Conservation (phyloP, 2,888 invertebrate genomes). For the Drosophila incognita region DNA sequence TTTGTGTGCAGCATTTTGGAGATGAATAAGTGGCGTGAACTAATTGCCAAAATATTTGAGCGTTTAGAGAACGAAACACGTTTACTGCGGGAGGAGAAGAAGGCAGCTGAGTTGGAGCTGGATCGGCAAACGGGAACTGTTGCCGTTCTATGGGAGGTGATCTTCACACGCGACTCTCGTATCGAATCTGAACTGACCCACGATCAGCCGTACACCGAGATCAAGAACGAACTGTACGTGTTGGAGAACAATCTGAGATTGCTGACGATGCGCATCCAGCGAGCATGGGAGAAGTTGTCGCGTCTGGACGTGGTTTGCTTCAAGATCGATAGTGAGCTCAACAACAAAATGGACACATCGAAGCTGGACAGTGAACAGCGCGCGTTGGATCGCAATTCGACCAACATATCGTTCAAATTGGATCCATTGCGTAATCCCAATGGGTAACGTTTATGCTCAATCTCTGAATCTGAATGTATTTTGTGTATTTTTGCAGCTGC, state of each 20-base stretch:
- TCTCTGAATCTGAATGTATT: background rate
- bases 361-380: slow-evolving; percentile 91
- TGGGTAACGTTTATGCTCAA: slow-evolving; percentile 84
- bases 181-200: slow-evolving; percentile 90
- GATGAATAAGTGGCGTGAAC: slow-evolving; percentile 87
- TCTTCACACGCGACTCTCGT: slow-evolving; percentile 91
- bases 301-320: slow-evolving; percentile 85
- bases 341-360: slow-evolving; percentile 92
- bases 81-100: slow-evolving; percentile 89
- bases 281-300: slow-evolving; percentile 88
- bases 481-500: slow-evolving; percentile 82
- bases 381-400: slow-evolving; percentile 90
- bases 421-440: slow-evolving; percentile 91
- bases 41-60: slow-evolving; percentile 86
- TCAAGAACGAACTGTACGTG: slow-evolving; percentile 91
- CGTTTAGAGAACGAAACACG: slow-evolving; percentile 89
- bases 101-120: slow-evolving; percentile 90
- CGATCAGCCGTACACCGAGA: slow-evolving; percentile 90
- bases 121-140: slow-evolving; percentile 89
- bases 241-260: slow-evolving; percentile 90
- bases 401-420: slow-evolving; percentile 93
- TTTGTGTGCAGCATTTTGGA: slow-evolving; percentile 85
- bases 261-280: slow-evolving; percentile 90
- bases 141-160: slow-evolving; percentile 89
- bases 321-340: slow-evolving; percentile 89